These are phyloP conservation scores for Drosophila siamana DNA, from an alignment of 2,888 invertebrate species.

Conservation along the genomic window DNA sequence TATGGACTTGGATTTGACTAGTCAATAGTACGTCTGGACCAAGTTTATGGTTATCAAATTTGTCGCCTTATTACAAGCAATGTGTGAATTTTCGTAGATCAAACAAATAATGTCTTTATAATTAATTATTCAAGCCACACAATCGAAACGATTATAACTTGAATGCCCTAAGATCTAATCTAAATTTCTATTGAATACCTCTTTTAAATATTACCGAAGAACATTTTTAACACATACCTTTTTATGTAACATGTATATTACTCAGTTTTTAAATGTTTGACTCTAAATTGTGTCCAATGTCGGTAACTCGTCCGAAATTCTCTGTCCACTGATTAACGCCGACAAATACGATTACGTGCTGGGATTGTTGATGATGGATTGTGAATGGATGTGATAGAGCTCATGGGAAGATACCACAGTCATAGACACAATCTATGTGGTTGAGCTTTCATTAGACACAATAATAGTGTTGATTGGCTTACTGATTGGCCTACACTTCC, in stretches of 20 bases:
- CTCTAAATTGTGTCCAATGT: slow-evolving; percentile 21
- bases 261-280: background rate
- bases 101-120: background rate
- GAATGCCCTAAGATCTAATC: no score
- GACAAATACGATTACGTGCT: slow-evolving; percentile 70
- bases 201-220: background rate
- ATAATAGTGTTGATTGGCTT: slow-evolving; percentile 74
- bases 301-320: slow-evolving; percentile 42
- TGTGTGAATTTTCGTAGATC: background rate
- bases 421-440: slow-evolving; percentile 52
- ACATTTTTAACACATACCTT: background rate
- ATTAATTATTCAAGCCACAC: background rate
- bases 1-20: background rate
- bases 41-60: background rate
- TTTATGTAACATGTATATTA: background rate
- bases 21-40: background rate
- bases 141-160: background rate
- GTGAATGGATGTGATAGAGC: background rate
- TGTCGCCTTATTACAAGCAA: background rate
- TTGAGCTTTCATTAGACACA: slow-evolving; percentile 69
- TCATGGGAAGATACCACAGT: background rate
- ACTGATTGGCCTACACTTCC: slow-evolving; percentile 61
- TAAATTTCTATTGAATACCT: background rate
- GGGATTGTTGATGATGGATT: slow-evolving; percentile 50
- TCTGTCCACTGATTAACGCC: slow-evolving; percentile 51